Conservation (phyloP, 2,797 vertebrate species). For the Moxostoma hubbsi region DNA sequence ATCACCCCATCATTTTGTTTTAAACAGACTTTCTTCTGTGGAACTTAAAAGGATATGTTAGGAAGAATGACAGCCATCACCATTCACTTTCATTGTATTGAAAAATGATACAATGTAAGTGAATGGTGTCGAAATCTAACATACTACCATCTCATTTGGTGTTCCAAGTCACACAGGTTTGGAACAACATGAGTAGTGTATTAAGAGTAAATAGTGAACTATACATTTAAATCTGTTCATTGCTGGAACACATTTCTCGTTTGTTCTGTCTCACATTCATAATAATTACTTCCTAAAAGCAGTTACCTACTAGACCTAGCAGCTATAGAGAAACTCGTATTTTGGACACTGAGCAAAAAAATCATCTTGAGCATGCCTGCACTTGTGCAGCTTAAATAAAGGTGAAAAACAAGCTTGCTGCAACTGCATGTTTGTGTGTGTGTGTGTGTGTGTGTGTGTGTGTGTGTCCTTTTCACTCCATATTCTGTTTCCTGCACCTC, state of each 20-base stretch:
- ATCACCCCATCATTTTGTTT: no score
- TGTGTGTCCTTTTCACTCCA: background rate
- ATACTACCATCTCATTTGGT: no score
- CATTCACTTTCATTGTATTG: no score
- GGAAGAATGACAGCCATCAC: no score
- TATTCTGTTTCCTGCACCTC: background rate
- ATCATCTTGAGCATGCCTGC: constrained; percentile 40
- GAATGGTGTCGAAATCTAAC: no score
- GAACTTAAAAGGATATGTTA: no score
- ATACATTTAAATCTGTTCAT: background rate
- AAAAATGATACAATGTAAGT: no score
- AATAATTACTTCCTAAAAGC: constrained; percentile 30
- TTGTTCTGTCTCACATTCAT: constrained; percentile 20
- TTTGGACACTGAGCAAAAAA: constrained; percentile 8
- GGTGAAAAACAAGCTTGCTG: background rate
- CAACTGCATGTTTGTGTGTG: constrained; percentile 1
- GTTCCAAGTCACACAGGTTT: no score
- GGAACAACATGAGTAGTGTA: no score
- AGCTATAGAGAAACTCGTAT: constrained; percentile 11
- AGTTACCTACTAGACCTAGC: constrained; percentile 26
- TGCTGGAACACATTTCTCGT: background rate
- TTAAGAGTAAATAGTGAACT: no score
- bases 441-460: background rate
- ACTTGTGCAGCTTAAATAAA: constrained; percentile 35
- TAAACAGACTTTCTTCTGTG: no score